Base-by-base conservation (phyloP, 2,797 vertebrate species). In the Acrossocheilus fasciatus region DNA sequence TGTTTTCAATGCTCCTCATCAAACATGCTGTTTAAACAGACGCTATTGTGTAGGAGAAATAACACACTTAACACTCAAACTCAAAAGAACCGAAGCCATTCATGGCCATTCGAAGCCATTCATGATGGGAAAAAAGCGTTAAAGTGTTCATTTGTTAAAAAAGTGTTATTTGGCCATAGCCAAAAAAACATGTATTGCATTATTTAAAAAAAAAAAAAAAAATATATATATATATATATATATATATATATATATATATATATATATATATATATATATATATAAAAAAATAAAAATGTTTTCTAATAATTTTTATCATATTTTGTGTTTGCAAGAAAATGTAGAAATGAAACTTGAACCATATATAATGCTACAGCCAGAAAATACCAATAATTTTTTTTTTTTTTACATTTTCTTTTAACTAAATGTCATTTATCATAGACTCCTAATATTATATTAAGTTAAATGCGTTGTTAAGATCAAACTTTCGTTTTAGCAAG, bases 21-120 rank as follows among this genome's bases (percentile, higher is more conserved):
- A 83, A 68, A 81, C 43, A 85, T 30, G 18, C 18, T 12, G 20
- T 20, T 81, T 64, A 78, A 69, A 79, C 7, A 43, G 36, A 82
- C 20, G 20, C 62, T 73, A 23, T 50, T 57, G 36, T 75, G 43
- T 10, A 11, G 36, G 23, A 74, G 50, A 52, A 41, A 34, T 15
- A 41, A 50, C 18, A 26, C 66, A 69, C 82, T 80, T 47, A 30
- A 80, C 41, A 30, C 64, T 39, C 1, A 66, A 6, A 23, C 20
- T 17, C 59, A 36, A 8, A 43, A 14, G 6, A 66, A 68, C 30
- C 6, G 0, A 34, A 82, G 47, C 8, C 62, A 3, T 70, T 30
- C 30, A 30, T 30, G 30, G 30, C 30, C 30, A 30, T 26, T 26
- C 26, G 26, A 26, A 26, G 26, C 26, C 26, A 26, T 30, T 30